Base-by-base conservation (phyloP, 2,113 vertebrate genomes). In the Panurus biarmicus region DNA sequence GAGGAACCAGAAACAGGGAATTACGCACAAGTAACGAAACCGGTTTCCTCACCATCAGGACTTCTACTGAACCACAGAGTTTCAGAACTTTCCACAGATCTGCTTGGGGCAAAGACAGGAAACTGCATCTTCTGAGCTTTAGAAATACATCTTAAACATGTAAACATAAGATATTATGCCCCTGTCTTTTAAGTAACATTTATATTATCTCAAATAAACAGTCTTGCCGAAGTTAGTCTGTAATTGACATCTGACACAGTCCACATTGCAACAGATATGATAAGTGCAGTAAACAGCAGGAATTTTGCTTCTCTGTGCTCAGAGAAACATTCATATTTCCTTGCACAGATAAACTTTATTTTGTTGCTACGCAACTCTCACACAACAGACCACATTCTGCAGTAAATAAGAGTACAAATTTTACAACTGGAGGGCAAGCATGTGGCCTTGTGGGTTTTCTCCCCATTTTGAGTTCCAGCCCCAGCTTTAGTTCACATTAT, bases 131-230 rank as follows among this genome's bases (percentile, higher is more conserved):
- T 97, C 95, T 96, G 93, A 95, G 93, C 92, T 95, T 96, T 90
- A 95, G 97, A 96, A 97, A 97, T 87, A 96, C 71, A 95, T 93
- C 96, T 90, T 89, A 66, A 87, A 85, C 76, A 74, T 38, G 71
- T 97, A 97, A 98, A 97, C 94, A 96, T 85, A 93, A 87, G 95
- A 96, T 90, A 97, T 93, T 95, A 83, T 73, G 51, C 56, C 95
- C 69, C 94, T 96, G 33, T 96, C 94, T 96, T 95, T 97, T 96
- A 87, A 75, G 94, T 80, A 97, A 96, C 96, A 96, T 98, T 98
- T 98, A 97, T 94, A 96, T 96, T 97, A 95, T 87, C 94, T 95
- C 97, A 97, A 97, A 96, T 97, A 97, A 98, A 97, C 96, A 97
- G 71, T 89, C 78, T 89, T 88, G 73, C 85, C 57, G 29, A 91